Evolutionary conservation across 2,888 invertebrate species (phyloP), one percentile per base, ranked within the genome.

Genomic region (Drosophila paranaensis): DNA sequence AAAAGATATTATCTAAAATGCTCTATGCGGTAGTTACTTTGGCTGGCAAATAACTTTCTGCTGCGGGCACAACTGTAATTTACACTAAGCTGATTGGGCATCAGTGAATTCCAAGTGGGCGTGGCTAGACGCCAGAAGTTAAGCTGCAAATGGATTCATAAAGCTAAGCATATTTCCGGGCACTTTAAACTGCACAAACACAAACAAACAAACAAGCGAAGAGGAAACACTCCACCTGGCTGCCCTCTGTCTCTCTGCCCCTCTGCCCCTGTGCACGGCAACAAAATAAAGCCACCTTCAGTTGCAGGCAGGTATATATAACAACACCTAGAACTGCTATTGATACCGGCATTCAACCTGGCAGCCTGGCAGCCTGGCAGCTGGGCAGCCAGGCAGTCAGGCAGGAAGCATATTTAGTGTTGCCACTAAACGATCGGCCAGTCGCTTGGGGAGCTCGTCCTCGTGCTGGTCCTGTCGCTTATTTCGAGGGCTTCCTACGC

Each of bases 1-100:
- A 89, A 86, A 89, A 89, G 86, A 87, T 89, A 88, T 89, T 89
- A 86, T 89, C 89, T 89, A 63, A 70, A 78, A 74, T 76, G 69
- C 67, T 65, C 65, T 77, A 77, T 74, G 65, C 58, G 61, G 77
- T 57, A 73, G 61, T 65, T 74, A 66, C 71, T 79, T 76, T 79
- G 53, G 30, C 48, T 70, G 70, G 58, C 79, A 74, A 79, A 70
- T 71, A 77, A 77, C 71, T 77, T 79, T 79, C 25, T 63, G 55
- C 50, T 56, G 57, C 33, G 48, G 51, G 51, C 57, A 37, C 53
- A 74, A 67, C 67, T 79, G 64, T 80, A 78, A 76, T 79, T 77
- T 80, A 70, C 64, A 68, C 81, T 77, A 81, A 77, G 81, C 81
- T 77, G 61, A 51, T 51, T 40, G 68, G 42, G 46, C 51, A 27